These are phyloP conservation scores for Andrena flavipes DNA, from an alignment of 2,888 invertebrate species.

Conservation along the genomic window DNA sequence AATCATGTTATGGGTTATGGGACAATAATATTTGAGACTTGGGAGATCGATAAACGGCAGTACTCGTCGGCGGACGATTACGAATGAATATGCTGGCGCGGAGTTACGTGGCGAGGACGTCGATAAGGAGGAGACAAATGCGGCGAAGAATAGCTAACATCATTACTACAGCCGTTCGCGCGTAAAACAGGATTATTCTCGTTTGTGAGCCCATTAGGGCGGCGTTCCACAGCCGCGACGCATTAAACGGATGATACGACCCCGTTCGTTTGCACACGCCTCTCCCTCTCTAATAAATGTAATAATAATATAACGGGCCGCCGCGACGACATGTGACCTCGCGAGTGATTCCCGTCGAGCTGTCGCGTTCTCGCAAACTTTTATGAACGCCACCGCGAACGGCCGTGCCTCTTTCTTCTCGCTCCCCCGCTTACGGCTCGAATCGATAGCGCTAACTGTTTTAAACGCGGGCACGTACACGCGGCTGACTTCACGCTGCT, in stretches of 20 bases:
- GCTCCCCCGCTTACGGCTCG: constrained; percentile 49
- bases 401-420: constrained; percentile 36
- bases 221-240: constrained; percentile 50
- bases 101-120: background rate
- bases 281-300: constrained; percentile 30
- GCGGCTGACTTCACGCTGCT: constrained; percentile 43
- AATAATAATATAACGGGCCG: constrained; percentile 41
- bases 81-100: background rate
- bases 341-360: constrained; percentile 5
- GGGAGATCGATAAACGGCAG: background rate
- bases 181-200: constrained; percentile 76
- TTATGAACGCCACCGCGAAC: constrained; percentile 29
- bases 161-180: constrained; percentile 66
- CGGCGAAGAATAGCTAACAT: constrained; percentile 60
- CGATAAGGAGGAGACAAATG: constrained; percentile 34
- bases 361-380: constrained; percentile 25
- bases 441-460: constrained; percentile 66
- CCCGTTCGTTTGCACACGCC: constrained; percentile 18
- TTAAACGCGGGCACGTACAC: constrained; percentile 51
- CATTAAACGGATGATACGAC: constrained; percentile 67
- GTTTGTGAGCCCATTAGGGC: constrained; percentile 68
- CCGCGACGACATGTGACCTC: background rate
- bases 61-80: constrained; percentile 12
- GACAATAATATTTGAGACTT: background rate
- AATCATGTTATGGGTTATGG: background rate